Evolutionary conservation across 2,888 invertebrate genomes (phyloP), one percentile per base, ranked within the genome.

Genomic region (Tenthredo livida): DNA sequence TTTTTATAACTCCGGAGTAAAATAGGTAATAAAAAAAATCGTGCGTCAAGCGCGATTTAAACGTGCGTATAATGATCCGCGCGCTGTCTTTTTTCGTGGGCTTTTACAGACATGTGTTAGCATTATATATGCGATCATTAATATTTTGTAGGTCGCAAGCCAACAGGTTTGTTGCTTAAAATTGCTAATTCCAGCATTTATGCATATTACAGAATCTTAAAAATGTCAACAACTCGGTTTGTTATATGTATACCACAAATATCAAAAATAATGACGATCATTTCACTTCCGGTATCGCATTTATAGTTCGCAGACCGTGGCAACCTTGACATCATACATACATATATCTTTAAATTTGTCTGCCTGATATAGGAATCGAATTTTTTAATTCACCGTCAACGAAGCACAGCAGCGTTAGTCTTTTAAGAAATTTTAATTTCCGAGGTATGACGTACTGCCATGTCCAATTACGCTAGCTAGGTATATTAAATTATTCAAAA

Each of bases 11-110:
- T n/a, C 29, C 17, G 17, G n/a, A 33, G 5, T 12, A 29, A 77
- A 33, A 73, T 77, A n/a, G n/a, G n/a, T n/a, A 33, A 17, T 77
- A 77, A 77, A 77, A 29, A 77, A 77, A 77, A 54, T 47, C 17
- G 33, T 77, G 33, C 54, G 54, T 77, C 29, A 50, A 50, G 2
- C 50, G 21, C 21, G 43, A 73, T 43, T 43, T 73, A 2, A 43
- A 77, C 54, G 33, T 12, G 54, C 29, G 29, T 29, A 17, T 54
- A 75, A 43, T 47, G 12, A 47, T 47, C 4, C 9, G 10, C 47
- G 4, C 4, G 9, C 29, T 15, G 77, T 50, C 54, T n/a, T n/a
- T 50, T 54, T 50, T 54, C 7, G 25, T 25, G 9, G 61, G 17
- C 12, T 77, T 54, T 54, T 29, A 10, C 75, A 75, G 12, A 12